Base-by-base conservation (phyloP, 23 tunicate species). In the Ascidia mentula region DNA sequence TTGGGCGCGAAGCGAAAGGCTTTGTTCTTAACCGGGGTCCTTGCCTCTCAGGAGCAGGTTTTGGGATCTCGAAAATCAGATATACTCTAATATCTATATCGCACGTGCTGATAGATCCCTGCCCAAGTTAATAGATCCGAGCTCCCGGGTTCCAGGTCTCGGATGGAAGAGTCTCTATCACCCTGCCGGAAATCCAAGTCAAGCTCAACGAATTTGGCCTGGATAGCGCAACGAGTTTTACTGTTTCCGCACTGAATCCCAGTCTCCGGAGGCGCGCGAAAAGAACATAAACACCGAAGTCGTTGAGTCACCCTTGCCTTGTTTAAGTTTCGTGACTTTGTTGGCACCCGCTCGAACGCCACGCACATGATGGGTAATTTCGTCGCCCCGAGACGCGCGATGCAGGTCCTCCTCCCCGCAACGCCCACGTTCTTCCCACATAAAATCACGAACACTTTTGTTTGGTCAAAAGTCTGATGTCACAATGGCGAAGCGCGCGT, bases 1-100 rank as follows among this genome's bases (percentile, higher is more conserved):
- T 8, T 26, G 79, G 34, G 69, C 60, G 81, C 65, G 65, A 53
- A 53, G 24, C 65, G 65, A 53, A 53, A 53, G 81, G 30, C 81
- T 45, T 77, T 77, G 81, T 77, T 77, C 81, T 46, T 40, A 13
- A 13, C 34, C 40, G 31, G n/a, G n/a, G n/a, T n/a, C n/a, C n/a
- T n/a, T n/a, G n/a, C 65, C 65, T 9, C 1, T 9, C 7, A 53
- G 22, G 15, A 20, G 13, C 2, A 9, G 65, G 1, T 5, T 26
- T 9, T 53, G 4, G 65, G 65, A 53, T 20, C 65, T 28, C 65
- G 24, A 53, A 53, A 53, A 53, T 53, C 65, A 53, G 65, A 53
- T 53, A 53, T 53, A 53, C 65, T 28, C 65, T 28, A 53, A 53
- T 53, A 53, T 53, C 65, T 53, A 53, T 53, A 53, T 53, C 65